Evolutionary conservation across 1,140 invertebrate species (phyloP).

Genomic region (Bombus picipes): DNA sequence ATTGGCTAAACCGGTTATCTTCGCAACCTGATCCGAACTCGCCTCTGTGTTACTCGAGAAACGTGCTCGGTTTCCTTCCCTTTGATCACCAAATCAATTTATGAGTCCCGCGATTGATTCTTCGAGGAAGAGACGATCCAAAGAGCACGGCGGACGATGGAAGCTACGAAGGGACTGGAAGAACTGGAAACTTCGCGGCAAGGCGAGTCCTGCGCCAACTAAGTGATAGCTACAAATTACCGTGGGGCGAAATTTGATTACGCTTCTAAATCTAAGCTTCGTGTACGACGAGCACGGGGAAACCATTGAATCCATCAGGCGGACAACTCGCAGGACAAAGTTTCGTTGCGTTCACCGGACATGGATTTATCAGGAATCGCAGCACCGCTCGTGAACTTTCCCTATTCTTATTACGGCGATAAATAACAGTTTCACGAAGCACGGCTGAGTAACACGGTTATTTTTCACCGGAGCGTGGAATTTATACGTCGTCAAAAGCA

Average conservation of each 20-base stretch:
- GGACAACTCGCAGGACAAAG: not conserved
- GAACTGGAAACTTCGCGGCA: not conserved
- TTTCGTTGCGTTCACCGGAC: not conserved
- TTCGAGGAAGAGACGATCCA: too few species aligned
- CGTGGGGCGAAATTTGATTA: not conserved
- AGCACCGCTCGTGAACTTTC: not conserved
- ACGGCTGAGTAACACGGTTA: not conserved
- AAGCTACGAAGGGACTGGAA: too few species aligned
- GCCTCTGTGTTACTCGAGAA: not conserved
- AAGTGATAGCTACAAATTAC: not conserved
- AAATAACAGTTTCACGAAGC: not conserved
- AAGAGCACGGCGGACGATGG: not conserved
- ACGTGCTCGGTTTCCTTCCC: not conserved
- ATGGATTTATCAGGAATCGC: not conserved
- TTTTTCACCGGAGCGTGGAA: not conserved
- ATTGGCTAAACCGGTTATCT: not conserved
- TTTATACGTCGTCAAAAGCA: not conserved
- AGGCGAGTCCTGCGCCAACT: not conserved
- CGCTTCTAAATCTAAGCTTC: not conserved
- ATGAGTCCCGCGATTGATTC: not conserved
- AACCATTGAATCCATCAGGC: not conserved
- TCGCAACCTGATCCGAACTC: not conserved
- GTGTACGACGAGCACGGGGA: not conserved
- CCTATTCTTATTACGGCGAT: not conserved
- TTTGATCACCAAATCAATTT: slow-evolving; percentile 34